Percentiles rank a stretch among this genome's conserved stretches.
These are phyloP conservation scores for Bedellia somnulentella DNA, from an alignment of 2,888 invertebrate species.

Conservation along the genomic window DNA sequence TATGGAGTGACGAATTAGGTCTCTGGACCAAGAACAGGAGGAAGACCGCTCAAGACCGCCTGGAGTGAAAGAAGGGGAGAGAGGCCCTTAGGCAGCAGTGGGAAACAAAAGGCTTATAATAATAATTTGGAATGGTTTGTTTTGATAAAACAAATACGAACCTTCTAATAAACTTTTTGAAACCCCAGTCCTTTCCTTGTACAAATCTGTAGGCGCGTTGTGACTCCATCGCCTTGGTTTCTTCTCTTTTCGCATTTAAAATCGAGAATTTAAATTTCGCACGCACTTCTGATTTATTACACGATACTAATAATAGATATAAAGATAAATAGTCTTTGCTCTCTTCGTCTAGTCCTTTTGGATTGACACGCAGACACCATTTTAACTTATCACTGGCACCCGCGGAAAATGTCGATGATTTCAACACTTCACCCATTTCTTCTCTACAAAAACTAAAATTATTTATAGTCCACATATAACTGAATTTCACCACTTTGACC, in stretches of 20 bases:
- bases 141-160: no score
- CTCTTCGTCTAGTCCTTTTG: conserved; percentile 99
- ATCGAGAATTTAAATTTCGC: conserved; percentile 99
- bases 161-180: conserved; percentile 97
- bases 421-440: conserved; percentile 99
- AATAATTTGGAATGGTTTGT: no score
- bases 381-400: conserved; percentile 99
- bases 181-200: conserved; percentile 99
- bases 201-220: conserved; percentile 98
- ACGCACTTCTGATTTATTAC: conserved; percentile 99
- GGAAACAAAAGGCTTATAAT: no score
- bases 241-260: conserved; percentile 99
- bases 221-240: conserved; percentile 99
- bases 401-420: conserved; percentile 99
- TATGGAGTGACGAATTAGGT: no score
- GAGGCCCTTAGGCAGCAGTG: no score
- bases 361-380: conserved; percentile 99
- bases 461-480: conserved; percentile 99
- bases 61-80: no score
- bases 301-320: conserved; percentile 97
- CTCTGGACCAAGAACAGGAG: no score
- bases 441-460: conserved; percentile 99
- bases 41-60: no score
- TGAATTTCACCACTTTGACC: conserved; percentile 99
- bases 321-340: conserved; percentile 99